Base-by-base conservation (phyloP, 2,888 invertebrate species). In the Luperina testacea region DNA sequence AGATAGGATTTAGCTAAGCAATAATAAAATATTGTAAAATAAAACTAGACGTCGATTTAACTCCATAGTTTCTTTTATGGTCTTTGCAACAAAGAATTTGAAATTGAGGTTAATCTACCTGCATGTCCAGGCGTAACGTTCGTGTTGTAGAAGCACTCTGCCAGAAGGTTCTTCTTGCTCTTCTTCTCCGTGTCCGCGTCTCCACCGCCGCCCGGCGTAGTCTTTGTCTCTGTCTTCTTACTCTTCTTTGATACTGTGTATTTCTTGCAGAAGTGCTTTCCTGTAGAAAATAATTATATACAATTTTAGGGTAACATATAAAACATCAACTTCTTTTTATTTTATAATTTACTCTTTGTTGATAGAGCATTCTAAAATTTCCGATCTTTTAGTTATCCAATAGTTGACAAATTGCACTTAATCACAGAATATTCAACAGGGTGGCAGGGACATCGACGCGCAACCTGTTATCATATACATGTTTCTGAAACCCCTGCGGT, bases 181-280 rank as follows among this genome's bases (percentile, higher is more conserved):
- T 94, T 94, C 83, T 94, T 94, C 82, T 94, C 93, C 0, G 92
- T 88, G 32, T 92, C 93, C 0, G 93, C 92, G 45, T 94, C 95
- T 1, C 94, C 94, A 24, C 92, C 93, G 59, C 90, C 93, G 15
- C 89, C 85, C 0, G 86, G 83, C 0, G 91, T 69, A 0, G 90
- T 69, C 70, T 92, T 92, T 1, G 89, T 71, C 0, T 89, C 86
- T 0, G 92, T 87, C 83, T 94, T 93, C 88, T 94, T 95, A 61
- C 89, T 91, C 80, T 95, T 96, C 88, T 94, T 96, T 8, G 94
- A 92, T 15, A 93, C 87, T 76, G 87, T 87, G 82, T 90, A 94
- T 73, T 83, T 94, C 91, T 96, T 96, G 92, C 96, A 96, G 91
- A 96, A 97, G 80, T 96, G 96, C 92, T 95, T 96, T 90, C 97